phyloP scores from a whole-genome alignment of 2,113 vertebrate genomes.

The Phaethornis superciliosus region DNA sequence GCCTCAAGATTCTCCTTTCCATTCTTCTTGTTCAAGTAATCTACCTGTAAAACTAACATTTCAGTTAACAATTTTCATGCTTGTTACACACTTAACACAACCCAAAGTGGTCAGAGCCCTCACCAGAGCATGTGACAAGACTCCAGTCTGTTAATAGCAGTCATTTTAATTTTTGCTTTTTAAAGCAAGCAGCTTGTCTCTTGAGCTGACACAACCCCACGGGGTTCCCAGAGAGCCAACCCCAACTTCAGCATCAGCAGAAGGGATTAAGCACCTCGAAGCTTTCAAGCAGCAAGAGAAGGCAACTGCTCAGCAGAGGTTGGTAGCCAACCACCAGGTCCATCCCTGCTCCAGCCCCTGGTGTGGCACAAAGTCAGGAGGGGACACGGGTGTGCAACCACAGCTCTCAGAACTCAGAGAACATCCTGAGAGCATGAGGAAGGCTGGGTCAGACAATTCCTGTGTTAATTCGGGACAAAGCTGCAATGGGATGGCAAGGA shows the following conservation, averaged over 20 bases:
- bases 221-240: rapidly evolving
- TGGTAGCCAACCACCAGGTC: too few relatives aligned
- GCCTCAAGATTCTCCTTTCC: background rate
- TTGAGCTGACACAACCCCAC: rapidly evolving
- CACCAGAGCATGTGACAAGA: too few relatives aligned
- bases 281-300: background rate
- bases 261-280: rapidly evolving
- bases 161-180: background rate
- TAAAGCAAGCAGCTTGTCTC: background rate
- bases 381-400: rapidly evolving
- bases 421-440: rapidly evolving
- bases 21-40: background rate
- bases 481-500: too few relatives aligned
- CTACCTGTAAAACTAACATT: background rate
- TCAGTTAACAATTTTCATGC: too few relatives aligned
- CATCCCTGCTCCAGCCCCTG: background rate
- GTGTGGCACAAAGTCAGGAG: rapidly evolving
- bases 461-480: background rate
- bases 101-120: background rate
- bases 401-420: too few relatives aligned
- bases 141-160: background rate
- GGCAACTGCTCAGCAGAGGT: background rate
- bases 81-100: background rate
- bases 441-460: background rate
- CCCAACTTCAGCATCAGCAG: background rate